phyloP scores from a whole-genome alignment of 2,797 vertebrate genomes.

The Crocidura indochinensis region DNA sequence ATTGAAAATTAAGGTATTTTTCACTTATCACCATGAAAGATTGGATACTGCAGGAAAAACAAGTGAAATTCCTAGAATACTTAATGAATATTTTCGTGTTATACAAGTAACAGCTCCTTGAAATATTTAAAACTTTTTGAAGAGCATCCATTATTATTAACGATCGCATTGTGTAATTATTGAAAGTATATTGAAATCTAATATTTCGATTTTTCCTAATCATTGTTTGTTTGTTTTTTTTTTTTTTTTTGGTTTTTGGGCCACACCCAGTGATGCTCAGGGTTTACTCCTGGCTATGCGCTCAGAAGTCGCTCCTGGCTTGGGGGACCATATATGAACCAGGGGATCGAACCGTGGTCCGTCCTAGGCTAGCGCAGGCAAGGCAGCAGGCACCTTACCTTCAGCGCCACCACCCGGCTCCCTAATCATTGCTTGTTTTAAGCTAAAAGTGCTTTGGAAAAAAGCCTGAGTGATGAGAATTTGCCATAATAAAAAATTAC shows the following conservation, averaged over 20 bases:
- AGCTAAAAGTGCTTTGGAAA: slow-evolving; percentile 25
- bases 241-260: too few relatives aligned
- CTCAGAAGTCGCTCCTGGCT: too few relatives aligned
- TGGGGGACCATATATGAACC: too few relatives aligned
- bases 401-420: too few relatives aligned
- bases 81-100: background rate
- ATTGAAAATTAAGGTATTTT: background rate
- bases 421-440: slow-evolving; percentile 41
- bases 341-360: too few relatives aligned
- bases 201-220: slow-evolving; percentile 64
- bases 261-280: too few relatives aligned
- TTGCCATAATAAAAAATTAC: too few relatives aligned
- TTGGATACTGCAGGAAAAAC: background rate
- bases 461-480: too few relatives aligned
- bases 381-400: too few relatives aligned
- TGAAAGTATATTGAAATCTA: slow-evolving; percentile 47
- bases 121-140: slow-evolving; percentile 45
- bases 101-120: slow-evolving; percentile 14
- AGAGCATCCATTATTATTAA: slow-evolving; percentile 31
- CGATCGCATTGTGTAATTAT: slow-evolving; percentile 40
- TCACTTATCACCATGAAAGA: slow-evolving; percentile 27
- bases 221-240: too few relatives aligned
- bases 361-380: too few relatives aligned
- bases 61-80: background rate
- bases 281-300: too few relatives aligned